Base-by-base conservation (phyloP, 2,888 invertebrate genomes). In the Torymus tubicola region DNA sequence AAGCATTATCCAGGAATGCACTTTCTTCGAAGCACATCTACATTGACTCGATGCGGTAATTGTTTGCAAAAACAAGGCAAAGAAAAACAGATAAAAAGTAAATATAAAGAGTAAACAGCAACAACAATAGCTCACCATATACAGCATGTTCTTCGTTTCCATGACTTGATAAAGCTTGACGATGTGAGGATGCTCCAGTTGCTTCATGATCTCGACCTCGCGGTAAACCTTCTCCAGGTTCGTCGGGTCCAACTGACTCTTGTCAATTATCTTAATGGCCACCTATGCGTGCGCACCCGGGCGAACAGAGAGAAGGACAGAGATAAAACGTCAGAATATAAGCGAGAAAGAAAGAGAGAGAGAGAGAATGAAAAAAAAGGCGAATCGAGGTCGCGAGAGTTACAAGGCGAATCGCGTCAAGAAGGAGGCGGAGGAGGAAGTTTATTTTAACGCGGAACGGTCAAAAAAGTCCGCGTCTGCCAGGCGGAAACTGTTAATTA, bases 131-230 rank as follows among this genome's bases (percentile, higher is more conserved):
- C 84, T 67, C 85, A 99, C 98, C 90, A 99, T 96, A 92, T 98
- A 99, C 90, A 99, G 96, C 96, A 98, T 98, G 91, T 97, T 97
- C 91, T 98, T 98, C 79, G 98, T 98, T 92, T 99, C 98, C 97
- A 99, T 98, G 88, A 99, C 98, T 95, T 98, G 97, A 92, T 97
- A 99, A 89, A 99, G 93, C 92, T 98, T 98, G 91, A 99, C 98
- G 90, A 99, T 98, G 92, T 99, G 98, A 82, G 98, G 98, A 93
- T 99, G 99, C 90, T 98, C 96, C 89, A 99, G 94, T 87, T 96
- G 95, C 92, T 98, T 98, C 96, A 99, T 97, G 89, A 99, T 98
- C 91, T 98, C 97, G 89, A 99, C 98, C 93, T 99, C 99, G 85
- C 99, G 94, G 91, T 98, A 96, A 86, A 99, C 98, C 92, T 99